Evolutionary conservation across 2,113 vertebrate genomes (phyloP), one percentile per base, ranked within the genome.

Genomic region (Chrysochloris asiatica): DNA sequence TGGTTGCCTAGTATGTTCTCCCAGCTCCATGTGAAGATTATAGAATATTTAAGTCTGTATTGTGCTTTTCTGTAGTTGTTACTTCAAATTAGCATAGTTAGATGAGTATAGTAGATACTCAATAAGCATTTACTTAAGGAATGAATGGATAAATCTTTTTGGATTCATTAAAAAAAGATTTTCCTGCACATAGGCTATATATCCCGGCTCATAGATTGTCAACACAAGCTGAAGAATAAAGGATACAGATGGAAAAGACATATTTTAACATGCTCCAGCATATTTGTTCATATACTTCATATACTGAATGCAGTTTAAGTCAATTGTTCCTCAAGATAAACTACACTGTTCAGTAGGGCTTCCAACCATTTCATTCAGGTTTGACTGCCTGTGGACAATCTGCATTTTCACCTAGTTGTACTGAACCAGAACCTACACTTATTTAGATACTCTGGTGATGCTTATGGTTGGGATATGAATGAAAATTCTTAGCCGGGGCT

Each of bases 101-200:
- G 76, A 73, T 83, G 47, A 90, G 43, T n/a, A 76, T 2, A 79
- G 43, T 38, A 71, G 72, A 50, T 75, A 54, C 71, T 90, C 22
- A 76, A 45, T 26, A 75, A 63, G 50, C 59, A 47, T 73, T 93
- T 80, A 63, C 33, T 79, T 61, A 76, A 69, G 59, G 52, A 90
- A 71, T 50, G 38, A 90, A 91, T 54, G 78, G 52, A 21, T 83
- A 43, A 76, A 75, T 33, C 13, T 94, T 71, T 33, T 22, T 79
- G 77, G 41, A 86, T 73, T 77, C 36, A 38, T 86, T 95, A 7
- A 87, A 54, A 96, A 91, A 72, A 22, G 63, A 86, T 93, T 69
- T 80, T 28, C 75, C 89, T 56, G 47, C 21, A 54, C 45, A 86
- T 61, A 90, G 30, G 13, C 28, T 33, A 38, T 22, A 4, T 78